A percentile compares a stretch with the other conserved stretches of the same genome.
Conservation (phyloP, 2,113 vertebrate species). For the Odocoileus virginianus region DNA sequence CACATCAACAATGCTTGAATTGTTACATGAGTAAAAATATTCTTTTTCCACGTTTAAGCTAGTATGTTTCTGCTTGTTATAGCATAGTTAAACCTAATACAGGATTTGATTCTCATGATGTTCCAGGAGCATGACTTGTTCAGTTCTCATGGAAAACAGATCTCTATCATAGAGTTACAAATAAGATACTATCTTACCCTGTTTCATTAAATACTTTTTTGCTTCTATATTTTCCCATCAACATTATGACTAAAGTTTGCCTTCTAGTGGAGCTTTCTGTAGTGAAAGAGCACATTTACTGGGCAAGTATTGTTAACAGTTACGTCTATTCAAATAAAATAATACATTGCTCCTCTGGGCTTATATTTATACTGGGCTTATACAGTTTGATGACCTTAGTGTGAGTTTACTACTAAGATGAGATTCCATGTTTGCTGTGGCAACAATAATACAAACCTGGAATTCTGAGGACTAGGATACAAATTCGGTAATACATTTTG, state of each 20-base stretch:
- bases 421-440: not conserved
- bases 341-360: not conserved
- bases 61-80: not conserved
- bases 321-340: not conserved
- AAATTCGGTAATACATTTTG: not conserved
- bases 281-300: not conserved
- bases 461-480: not conserved
- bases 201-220: not conserved
- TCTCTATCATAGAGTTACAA: not conserved
- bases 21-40: not conserved
- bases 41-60: not conserved
- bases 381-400: not conserved
- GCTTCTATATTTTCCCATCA: not conserved
- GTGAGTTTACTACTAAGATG: not conserved
- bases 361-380: not conserved
- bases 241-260: not conserved
- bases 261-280: not conserved
- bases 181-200: not conserved
- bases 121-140: not conserved
- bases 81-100: not conserved
- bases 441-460: not conserved
- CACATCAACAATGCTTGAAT: not conserved
- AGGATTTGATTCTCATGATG: not conserved
- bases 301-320: not conserved
- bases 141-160: not conserved